These are phyloP conservation scores for Drosophila flavopinicola DNA, from an alignment of 2,888 invertebrate genomes.

Conservation along the genomic window DNA sequence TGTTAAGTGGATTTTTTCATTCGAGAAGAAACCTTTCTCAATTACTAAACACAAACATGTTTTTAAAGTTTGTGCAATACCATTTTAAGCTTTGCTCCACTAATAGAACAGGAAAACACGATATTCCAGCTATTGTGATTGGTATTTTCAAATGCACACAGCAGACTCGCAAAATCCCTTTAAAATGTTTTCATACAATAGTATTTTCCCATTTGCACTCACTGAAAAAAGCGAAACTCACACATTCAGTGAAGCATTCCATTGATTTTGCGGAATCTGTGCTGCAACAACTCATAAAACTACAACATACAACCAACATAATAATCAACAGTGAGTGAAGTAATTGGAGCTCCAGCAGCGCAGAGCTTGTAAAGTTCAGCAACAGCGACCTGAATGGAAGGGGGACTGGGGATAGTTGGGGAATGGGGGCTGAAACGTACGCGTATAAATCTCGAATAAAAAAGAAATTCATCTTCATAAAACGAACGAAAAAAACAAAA, in stretches of 20 bases:
- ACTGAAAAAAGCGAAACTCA: slow-evolving; percentile 7
- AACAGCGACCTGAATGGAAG: neutral
- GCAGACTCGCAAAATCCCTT: neutral
- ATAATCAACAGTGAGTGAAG: slow-evolving; percentile 59
- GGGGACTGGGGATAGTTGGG: neutral
- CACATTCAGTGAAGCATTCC: slow-evolving; percentile 34
- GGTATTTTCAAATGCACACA: neutral
- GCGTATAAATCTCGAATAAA: slow-evolving; percentile 66
- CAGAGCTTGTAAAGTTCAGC: slow-evolving; percentile 22
- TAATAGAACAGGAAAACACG: slow-evolving; percentile 1
- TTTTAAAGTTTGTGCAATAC: no score
- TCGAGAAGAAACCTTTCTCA: no score
- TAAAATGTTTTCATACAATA: slow-evolving; percentile 2
- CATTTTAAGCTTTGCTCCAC: neutral
- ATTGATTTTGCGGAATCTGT: slow-evolving; percentile 56
- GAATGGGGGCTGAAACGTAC: slow-evolving; percentile 10
- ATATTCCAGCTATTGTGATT: neutral
- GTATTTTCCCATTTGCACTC: slow-evolving; percentile 3
- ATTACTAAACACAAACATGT: no score
- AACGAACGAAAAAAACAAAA: slow-evolving; percentile 21
- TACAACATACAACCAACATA: slow-evolving; percentile 55
- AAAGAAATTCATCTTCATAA: slow-evolving; percentile 79
- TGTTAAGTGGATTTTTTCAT: no score
- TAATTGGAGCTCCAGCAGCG: slow-evolving; percentile 72
- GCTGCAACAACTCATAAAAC: slow-evolving; percentile 33